Evolutionary conservation across 2,113 vertebrate species (phyloP).

Genomic region (Apodemus sylvaticus): DNA sequence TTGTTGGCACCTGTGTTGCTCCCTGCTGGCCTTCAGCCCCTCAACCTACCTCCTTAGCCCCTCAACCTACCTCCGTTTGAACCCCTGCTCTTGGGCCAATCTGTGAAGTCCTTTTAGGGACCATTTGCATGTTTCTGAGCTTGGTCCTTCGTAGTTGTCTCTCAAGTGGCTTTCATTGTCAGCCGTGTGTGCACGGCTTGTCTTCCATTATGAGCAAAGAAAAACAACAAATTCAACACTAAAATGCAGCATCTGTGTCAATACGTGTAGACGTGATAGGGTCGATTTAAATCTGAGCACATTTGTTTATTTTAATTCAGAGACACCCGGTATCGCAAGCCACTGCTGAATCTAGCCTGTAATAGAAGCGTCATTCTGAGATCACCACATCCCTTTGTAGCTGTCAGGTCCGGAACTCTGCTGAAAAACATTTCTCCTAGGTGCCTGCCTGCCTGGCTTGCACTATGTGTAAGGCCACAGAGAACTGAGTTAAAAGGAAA

Average conservation of each 20-base stretch:
- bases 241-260: slow-evolving; percentile 84
- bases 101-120: not conserved
- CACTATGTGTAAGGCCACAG: slow-evolving; percentile 45
- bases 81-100: not conserved
- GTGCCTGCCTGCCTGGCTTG: not conserved
- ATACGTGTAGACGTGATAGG: slow-evolving; percentile 74
- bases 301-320: slow-evolving; percentile 80
- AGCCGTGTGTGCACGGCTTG: slow-evolving; percentile 69
- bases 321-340: not conserved
- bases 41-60: not conserved
- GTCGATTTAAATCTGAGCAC: slow-evolving; percentile 75
- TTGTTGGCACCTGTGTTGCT: not conserved
- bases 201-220: slow-evolving; percentile 79
- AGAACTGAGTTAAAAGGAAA: slow-evolving; percentile 59
- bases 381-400: slow-evolving; percentile 48
- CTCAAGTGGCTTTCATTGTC: slow-evolving; percentile 78
- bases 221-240: slow-evolving; percentile 79
- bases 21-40: accelerated
- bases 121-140: not conserved
- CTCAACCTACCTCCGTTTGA: not conserved
- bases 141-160: not conserved
- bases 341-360: slow-evolving; percentile 33
- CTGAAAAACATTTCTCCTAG: not conserved
- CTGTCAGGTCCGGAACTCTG: slow-evolving; percentile 35
- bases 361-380: slow-evolving; percentile 3